Conservation (phyloP, 2,113 vertebrate species). For the Tupaia chinensis region DNA sequence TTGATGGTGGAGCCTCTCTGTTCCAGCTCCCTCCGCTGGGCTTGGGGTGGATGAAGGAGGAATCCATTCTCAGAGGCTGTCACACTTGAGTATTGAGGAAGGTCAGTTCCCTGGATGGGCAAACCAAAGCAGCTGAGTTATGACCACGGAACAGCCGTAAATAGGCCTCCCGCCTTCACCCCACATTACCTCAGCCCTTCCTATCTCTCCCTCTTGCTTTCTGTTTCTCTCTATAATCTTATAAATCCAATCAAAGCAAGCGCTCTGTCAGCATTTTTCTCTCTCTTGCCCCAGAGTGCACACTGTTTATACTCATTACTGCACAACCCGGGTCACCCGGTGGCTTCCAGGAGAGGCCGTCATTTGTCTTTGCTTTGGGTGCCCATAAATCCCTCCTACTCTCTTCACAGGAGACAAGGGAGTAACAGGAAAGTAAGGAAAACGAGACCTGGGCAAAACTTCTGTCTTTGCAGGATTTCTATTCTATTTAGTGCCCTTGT, state of each 20-base stretch:
- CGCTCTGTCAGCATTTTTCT: not conserved
- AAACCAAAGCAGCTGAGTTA: conserved; percentile 15
- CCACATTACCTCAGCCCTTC: not conserved
- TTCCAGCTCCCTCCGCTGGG: not conserved
- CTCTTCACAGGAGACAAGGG: not conserved
- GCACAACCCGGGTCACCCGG: not conserved
- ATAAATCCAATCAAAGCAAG: conserved; percentile 48
- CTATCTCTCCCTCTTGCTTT: not conserved
- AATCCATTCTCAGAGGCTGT: conserved; percentile 23
- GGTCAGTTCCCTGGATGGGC: not conserved
- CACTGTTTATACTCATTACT: not conserved
- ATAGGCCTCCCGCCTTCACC: not conserved
- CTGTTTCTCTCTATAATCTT: not conserved
- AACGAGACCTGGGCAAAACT: not conserved
- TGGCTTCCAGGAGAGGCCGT: not conserved
- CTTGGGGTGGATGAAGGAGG: not conserved
- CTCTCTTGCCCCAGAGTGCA: not conserved
- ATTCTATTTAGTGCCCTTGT: not conserved
- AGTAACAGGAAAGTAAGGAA: not conserved
- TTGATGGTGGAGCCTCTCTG: not conserved
- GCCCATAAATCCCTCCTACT: not conserved
- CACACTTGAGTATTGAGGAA: conserved; percentile 5
- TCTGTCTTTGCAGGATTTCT: not conserved
- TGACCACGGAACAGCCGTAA: not conserved
- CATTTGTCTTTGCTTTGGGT: conserved; percentile 4